Percentiles rank a stretch among this genome's conserved stretches.
These are phyloP conservation scores for Dryocosmus kuriphilus DNA, from an alignment of 2,888 invertebrate species.

Conservation along the genomic window DNA sequence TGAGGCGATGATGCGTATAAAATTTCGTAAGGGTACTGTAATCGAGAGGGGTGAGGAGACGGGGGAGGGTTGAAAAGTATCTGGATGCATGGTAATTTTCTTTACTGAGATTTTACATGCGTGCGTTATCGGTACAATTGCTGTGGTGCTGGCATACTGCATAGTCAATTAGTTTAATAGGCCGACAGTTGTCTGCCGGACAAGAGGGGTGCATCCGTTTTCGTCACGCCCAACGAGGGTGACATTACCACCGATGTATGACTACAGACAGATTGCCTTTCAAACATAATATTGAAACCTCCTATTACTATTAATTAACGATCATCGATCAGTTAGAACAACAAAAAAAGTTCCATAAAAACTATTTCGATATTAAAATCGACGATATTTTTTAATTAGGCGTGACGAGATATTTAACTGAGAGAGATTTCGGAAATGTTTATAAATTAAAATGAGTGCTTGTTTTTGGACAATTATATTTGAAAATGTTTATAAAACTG, in stretches of 20 bases:
- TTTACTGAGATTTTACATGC: slow-evolving; percentile 51
- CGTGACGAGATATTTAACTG: no score
- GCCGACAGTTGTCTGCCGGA: slow-evolving; percentile 73
- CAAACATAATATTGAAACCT: slow-evolving; percentile 26
- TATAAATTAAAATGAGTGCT: no score
- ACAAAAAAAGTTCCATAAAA: not conserved
- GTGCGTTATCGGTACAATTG: slow-evolving; percentile 58
- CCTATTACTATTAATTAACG: slow-evolving; percentile 19
- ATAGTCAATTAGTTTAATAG: slow-evolving; percentile 77
- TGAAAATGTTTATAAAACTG: no score
- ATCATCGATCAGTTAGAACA: not conserved
- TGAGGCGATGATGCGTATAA: slow-evolving; percentile 71
- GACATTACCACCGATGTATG: slow-evolving; percentile 55
- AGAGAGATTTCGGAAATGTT: no score
- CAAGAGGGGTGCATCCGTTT: slow-evolving; percentile 56
- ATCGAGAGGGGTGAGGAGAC: not conserved
- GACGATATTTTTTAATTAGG: no score
- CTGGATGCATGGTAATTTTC: slow-evolving; percentile 37
- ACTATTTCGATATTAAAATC: no score
- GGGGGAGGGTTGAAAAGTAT: slow-evolving; percentile 44
- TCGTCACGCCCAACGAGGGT: slow-evolving; percentile 61
- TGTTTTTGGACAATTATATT: no score
- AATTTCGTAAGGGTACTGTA: slow-evolving; percentile 63
- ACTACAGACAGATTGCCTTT: slow-evolving; percentile 38
- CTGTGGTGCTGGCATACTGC: slow-evolving; percentile 70